Percentiles rank a stretch among this genome's conserved stretches.
Evolutionary conservation across 2,888 invertebrate species (phyloP).

Genomic region (Eugnorisma glareosa): DNA sequence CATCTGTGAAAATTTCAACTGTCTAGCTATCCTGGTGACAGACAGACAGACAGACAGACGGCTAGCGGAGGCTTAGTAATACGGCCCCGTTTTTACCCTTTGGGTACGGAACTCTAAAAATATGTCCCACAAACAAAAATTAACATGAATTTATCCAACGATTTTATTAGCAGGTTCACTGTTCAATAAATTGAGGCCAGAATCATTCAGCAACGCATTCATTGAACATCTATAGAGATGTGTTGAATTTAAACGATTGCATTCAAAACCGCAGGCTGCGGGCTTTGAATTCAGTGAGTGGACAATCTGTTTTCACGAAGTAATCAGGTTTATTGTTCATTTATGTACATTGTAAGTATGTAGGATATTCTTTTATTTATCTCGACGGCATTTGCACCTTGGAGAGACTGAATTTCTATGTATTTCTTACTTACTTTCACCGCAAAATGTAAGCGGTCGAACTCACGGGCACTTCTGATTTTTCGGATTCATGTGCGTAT

Average conservation of each 20-base stretch:
- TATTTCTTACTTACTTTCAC: background rate
- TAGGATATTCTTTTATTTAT: background rate
- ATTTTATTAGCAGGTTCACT: background rate
- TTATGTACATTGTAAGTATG: background rate
- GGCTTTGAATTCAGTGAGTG: conserved; percentile 14
- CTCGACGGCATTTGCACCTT: background rate
- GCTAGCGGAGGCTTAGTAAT: too few species aligned
- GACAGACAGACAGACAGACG: too few species aligned
- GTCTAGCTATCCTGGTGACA: too few species aligned
- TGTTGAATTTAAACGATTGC: conserved; percentile 40
- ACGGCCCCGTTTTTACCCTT: too few species aligned
- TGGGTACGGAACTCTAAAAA: too few species aligned
- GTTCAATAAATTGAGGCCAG: conserved; percentile 27
- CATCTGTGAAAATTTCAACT: too few species aligned
- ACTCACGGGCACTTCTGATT: too few species aligned
- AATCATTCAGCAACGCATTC: conserved; percentile 16
- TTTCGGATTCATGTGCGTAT: too few species aligned
- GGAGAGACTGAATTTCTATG: background rate
- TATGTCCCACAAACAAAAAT: background rate
- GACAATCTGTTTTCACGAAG: conserved; percentile 16
- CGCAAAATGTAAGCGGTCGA: too few species aligned
- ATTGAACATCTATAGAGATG: conserved; percentile 27
- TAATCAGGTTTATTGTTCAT: conserved; percentile 17
- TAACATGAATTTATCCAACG: background rate
- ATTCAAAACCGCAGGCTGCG: conserved; percentile 14